These are phyloP conservation scores for Cistogaster globosa DNA, from an alignment of 2,888 invertebrate species.

Conservation along the genomic window DNA sequence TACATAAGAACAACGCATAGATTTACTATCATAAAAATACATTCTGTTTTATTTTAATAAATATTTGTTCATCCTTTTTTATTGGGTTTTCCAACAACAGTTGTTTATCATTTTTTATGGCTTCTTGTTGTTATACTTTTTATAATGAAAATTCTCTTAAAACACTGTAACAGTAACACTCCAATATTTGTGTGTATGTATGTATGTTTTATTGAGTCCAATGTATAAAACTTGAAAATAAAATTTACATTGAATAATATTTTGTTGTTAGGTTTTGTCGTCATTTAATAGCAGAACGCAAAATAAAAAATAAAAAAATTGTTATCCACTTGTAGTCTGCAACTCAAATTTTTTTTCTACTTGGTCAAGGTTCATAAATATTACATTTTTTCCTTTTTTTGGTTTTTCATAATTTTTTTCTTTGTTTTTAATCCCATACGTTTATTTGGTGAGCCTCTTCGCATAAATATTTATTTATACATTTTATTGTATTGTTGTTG, in stretches of 20 bases:
- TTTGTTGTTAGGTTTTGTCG: constrained; percentile 44
- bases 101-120: constrained; percentile 74
- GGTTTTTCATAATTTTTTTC: constrained; percentile 22
- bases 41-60: constrained; percentile 39
- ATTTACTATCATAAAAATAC: constrained; percentile 56
- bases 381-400: constrained; percentile 38
- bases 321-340: constrained; percentile 63
- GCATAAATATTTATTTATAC: constrained; percentile 53
- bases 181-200: neutral
- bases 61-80: constrained; percentile 38
- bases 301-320: constrained; percentile 31
- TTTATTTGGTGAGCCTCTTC: constrained; percentile 45
- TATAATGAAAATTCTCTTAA: constrained; percentile 44
- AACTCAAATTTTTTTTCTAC: constrained; percentile 30
- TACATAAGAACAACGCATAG: constrained; percentile 4
- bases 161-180: neutral
- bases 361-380: constrained; percentile 71
- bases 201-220: constrained; percentile 28
- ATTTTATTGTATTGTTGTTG: constrained; percentile 55
- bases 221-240: constrained; percentile 60
- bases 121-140: constrained; percentile 56
- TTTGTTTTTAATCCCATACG: constrained; percentile 42
- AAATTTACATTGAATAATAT: constrained; percentile 66
- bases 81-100: constrained; percentile 60
- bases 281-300: constrained; percentile 27